Evolutionary conservation across 2,113 vertebrate species (phyloP), one percentile per base, ranked within the genome.

Genomic region (Rhadina sibilatrix): DNA sequence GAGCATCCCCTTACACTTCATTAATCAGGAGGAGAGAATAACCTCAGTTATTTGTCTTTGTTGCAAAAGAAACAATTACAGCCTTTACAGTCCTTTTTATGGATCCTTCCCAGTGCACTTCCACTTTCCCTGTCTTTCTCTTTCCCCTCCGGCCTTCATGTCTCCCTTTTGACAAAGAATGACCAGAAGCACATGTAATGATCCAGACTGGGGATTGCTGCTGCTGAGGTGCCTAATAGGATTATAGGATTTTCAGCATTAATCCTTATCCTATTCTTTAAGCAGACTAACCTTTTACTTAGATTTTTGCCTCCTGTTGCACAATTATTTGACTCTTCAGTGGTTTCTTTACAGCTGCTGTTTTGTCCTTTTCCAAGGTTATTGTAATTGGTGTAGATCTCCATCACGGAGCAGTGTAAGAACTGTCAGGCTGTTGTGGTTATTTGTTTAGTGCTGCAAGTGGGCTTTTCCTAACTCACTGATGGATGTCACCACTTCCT

Each of bases 271-370:
- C 76, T 66, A 7, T 63, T 95, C 91, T 87, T 71, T n/a, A 90
- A 83, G 83, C 81, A 87, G 95, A 52, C 86, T 95, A 89, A 94
- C 83, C 94, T 96, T 93, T 92, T 87, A 66, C 89, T 93, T 87
- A 75, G 93, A 66, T 92, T 89, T 93, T 94, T 97, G 83, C 80
- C 80, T 95, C 72, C 64, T 89, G 33, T 89, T 96, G 89, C 80
- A 87, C 86, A 64, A 52, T 90, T 83, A 90, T 40, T 83, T 16
- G 64, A 89, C 83, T 95, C 68, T 59, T 92, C 35, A 63, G 72
- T 75, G 83, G 44, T 92, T 92, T 74, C 86, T 95, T 87, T 93
- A n/a, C 56, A 83, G 52, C 44, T 59, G 54, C 60, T 66, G 16
- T 31, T 90, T 80, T 88, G 86, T 77, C 50, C 82, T 70, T 90